Base-by-base conservation (phyloP, 2,888 invertebrate genomes). In the Sinodicranocentrus sp. region DNA sequence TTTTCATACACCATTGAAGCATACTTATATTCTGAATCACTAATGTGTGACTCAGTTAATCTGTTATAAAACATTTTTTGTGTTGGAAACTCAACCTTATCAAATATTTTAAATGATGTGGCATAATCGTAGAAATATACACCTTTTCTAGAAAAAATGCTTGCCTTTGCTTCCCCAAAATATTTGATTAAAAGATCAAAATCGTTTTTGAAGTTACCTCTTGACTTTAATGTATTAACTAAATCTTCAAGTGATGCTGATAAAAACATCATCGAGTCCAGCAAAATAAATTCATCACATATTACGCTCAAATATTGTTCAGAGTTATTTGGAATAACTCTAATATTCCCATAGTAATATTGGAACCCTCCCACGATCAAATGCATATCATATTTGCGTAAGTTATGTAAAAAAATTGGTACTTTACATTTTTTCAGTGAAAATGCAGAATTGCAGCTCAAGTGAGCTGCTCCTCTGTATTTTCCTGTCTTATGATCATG, bases 51-150 rank as follows among this genome's bases (percentile, higher is more conserved):
- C 21, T 83, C 77, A 28, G 13, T 54, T n/a, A 83, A 21, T 15
- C n/a, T 17, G 17, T 76, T 83, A 21, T 63, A 83, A 57, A 83
- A 76, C 0, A 21, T 2, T 21, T 59, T 5, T 23, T 26, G 26
- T 1, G 0, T 2, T 15, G 83, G 83, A 54, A 76, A 76, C 10
- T 39, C 17, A 8, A 13, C 33, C 23, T 43, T 10, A 21, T 70
- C 21, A 44, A 83, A 83, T 48, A 28, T 71, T 2, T 33, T 15
- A 52, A 77, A 71, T n/a, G 19, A 15, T 23, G 0, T 61, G 0
- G 76, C 23, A 33, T 59, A 77, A 52, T 83, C 77, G 57, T 83
- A 83, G 59, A 71, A 77, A 48, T 77, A 84, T 2, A 84, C 72
- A 0, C 78, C 78, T 48, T 84, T 84, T 44, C 77, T n/a, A n/a